Evolutionary conservation across 2,888 invertebrate genomes (phyloP).

Genomic region (Embidobia sp.): DNA sequence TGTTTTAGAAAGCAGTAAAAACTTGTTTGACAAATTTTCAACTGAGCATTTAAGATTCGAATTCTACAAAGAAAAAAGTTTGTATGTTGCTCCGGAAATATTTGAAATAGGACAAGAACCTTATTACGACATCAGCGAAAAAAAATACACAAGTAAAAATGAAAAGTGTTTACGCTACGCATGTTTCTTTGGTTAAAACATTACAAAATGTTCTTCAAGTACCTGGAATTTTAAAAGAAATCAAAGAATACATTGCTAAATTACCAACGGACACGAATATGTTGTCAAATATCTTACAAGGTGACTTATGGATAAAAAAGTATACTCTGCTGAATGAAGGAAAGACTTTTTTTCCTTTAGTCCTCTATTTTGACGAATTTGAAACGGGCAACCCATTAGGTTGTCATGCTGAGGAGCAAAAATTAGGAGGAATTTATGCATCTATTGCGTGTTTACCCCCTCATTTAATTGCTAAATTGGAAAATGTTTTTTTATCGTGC

Average conservation of each 20-base stretch:
- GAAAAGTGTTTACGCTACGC: constrained; percentile 26
- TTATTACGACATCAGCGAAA: constrained; percentile 1
- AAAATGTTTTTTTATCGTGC: constrained; percentile 30
- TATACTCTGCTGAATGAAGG: background rate
- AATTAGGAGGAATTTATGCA: constrained; percentile 4
- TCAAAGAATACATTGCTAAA: background rate
- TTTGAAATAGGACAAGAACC: constrained; percentile 34
- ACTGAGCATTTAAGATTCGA: constrained; percentile 27
- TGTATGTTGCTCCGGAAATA: constrained; percentile 19
- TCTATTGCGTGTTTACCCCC: constrained; percentile 13
- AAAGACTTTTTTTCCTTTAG: constrained; percentile 10
- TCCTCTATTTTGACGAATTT: constrained; percentile 18
- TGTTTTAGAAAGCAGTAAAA: constrained; percentile 18
- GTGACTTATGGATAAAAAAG: background rate
- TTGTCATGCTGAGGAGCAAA: background rate
- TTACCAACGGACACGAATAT: background rate
- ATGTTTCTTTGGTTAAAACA: constrained; percentile 26
- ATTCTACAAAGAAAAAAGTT: constrained; percentile 18
- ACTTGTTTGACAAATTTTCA: constrained; percentile 13
- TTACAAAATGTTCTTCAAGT: constrained; percentile 21
- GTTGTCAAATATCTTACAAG: background rate
- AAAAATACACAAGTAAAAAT: constrained; percentile 12
- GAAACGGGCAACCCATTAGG: constrained; percentile 36
- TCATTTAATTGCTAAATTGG: constrained; percentile 15
- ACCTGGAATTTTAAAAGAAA: constrained; percentile 14